Conservation (phyloP, 2,797 vertebrate genomes). For the Cossypha niveicapilla region DNA sequence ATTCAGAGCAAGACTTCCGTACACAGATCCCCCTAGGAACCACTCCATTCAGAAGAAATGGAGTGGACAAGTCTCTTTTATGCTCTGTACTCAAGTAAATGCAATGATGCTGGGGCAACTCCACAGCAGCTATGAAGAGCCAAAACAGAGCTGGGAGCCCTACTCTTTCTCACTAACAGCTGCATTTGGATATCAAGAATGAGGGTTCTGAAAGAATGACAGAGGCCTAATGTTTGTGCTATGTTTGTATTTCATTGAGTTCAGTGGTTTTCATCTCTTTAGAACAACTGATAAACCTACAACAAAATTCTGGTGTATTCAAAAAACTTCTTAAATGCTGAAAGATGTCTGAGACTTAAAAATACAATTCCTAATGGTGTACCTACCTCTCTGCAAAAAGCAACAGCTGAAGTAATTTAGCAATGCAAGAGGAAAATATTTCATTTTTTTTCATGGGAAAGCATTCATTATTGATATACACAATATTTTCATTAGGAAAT, state of each 20-base stretch:
- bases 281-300: background rate
- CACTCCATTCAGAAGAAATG: background rate
- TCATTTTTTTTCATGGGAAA: background rate
- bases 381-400: background rate
- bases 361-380: background rate
- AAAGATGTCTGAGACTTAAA: background rate
- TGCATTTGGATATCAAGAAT: background rate
- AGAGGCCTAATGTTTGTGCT: background rate
- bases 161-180: background rate
- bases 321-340: background rate
- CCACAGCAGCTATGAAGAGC: background rate
- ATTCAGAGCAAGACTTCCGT: background rate
- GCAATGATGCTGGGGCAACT: background rate
- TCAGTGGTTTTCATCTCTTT: background rate
- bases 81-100: fast-evolving
- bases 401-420: background rate
- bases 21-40: background rate
- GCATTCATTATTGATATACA: background rate
- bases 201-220: background rate
- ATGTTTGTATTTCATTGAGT: background rate
- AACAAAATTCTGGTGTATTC: background rate
- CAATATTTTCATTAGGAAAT: slow-evolving; percentile 40
- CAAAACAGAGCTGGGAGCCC: background rate
- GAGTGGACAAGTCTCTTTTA: background rate
- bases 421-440: background rate